Conservation (phyloP, 1,140 invertebrate species). For the Linepithema humile region DNA sequence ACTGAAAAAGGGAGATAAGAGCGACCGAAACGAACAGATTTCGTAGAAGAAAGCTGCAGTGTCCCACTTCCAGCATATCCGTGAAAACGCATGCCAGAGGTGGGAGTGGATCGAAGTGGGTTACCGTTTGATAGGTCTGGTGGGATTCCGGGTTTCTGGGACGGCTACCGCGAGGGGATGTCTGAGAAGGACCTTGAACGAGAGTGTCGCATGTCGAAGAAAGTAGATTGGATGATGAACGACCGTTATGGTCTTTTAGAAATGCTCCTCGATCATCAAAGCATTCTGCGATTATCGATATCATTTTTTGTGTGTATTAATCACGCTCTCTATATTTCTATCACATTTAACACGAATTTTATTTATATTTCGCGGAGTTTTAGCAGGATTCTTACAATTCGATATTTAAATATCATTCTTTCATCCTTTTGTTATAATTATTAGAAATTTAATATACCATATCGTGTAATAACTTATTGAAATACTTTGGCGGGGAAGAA, state of each 20-base stretch:
- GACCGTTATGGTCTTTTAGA: constrained; percentile 61
- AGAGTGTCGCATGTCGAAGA: constrained; percentile 76
- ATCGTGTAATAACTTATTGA: background rate
- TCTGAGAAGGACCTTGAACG: constrained; percentile 75
- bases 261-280: constrained; percentile 1
- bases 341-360: background rate
- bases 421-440: background rate
- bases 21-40: background rate
- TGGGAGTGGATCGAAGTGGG: constrained; percentile 62
- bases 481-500: no score
- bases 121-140: constrained; percentile 2
- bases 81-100: constrained; percentile 60
- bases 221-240: constrained; percentile 74
- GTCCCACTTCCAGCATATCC: constrained; percentile 66
- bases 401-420: background rate
- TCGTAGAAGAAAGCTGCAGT: constrained; percentile 59
- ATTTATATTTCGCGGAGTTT: background rate
- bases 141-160: constrained; percentile 75
- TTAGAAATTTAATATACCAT: background rate
- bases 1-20: background rate
- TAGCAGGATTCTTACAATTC: background rate
- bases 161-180: constrained; percentile 53
- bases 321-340: background rate
- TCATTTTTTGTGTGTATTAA: constrained; percentile 17
- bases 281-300: constrained; percentile 25